phyloP scores from a whole-genome alignment of 2,113 vertebrate species.

The Chrysemys picta region DNA sequence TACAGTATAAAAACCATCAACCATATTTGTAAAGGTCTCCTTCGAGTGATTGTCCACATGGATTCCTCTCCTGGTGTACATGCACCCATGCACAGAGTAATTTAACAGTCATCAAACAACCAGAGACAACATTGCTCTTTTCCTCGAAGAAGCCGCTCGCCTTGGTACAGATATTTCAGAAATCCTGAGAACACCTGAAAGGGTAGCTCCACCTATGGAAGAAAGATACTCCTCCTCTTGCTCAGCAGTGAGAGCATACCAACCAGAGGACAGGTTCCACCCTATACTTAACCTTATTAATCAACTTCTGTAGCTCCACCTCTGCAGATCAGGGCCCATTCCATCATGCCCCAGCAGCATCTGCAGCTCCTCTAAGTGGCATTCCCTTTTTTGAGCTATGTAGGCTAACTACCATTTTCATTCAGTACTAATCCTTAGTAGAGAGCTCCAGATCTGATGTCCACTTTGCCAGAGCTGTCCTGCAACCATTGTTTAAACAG shows the following conservation, averaged over 20 bases:
- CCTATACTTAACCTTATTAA: not conserved
- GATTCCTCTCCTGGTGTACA: slow-evolving; percentile 44
- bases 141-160: not conserved
- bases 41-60: slow-evolving; percentile 7
- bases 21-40: not conserved
- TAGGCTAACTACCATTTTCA: not conserved
- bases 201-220: not conserved
- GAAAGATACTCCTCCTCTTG: not conserved
- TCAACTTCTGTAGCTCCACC: not conserved
- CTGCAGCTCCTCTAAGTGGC: not conserved
- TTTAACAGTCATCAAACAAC: not conserved
- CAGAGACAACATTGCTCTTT: not conserved
- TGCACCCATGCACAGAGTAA: not conserved
- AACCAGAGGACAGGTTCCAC: not conserved
- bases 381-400: not conserved
- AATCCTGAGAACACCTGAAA: not conserved
- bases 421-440: not conserved
- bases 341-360: not conserved
- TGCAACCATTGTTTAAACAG: not conserved
- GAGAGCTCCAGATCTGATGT: not conserved
- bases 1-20: slow-evolving; percentile 49
- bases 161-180: not conserved
- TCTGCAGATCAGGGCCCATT: fast-evolving
- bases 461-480: not conserved
- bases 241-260: not conserved